Percentiles rank a stretch among this genome's conserved stretches.
These are phyloP conservation scores for Philereme vetulata DNA, from an alignment of 2,888 invertebrate genomes.

Conservation along the genomic window DNA sequence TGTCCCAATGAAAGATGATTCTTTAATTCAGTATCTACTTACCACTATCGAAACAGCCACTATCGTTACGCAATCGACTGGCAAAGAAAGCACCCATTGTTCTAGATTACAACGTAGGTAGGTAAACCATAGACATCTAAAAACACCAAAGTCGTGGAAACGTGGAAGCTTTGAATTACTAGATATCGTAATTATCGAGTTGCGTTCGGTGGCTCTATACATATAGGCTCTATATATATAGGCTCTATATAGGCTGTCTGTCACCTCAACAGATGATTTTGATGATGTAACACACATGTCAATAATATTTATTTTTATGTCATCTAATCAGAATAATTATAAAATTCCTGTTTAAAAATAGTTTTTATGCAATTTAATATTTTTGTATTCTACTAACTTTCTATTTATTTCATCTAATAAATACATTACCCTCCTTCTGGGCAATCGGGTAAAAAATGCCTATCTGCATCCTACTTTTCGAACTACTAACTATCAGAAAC, in stretches of 20 bases:
- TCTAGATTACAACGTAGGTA: slow-evolving; percentile 54
- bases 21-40: slow-evolving; percentile 9
- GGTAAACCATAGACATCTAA: slow-evolving; percentile 51
- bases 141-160: slow-evolving; percentile 63
- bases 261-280: slow-evolving; percentile 6
- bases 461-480: too few relatives aligned
- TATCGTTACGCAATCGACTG: slow-evolving; percentile 57
- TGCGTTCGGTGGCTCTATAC: slow-evolving; percentile 11
- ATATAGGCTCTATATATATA: too few relatives aligned
- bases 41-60: slow-evolving; percentile 38
- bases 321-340: background rate
- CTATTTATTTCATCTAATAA: too few relatives aligned
- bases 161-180: slow-evolving; percentile 57
- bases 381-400: too few relatives aligned
- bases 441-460: too few relatives aligned
- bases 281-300: slow-evolving; percentile 6
- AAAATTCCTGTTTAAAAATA: background rate
- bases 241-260: background rate
- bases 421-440: too few relatives aligned
- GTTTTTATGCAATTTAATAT: too few relatives aligned
- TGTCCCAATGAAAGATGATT: background rate
- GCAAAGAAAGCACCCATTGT: slow-evolving; percentile 64
- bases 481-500: too few relatives aligned
- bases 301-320: background rate
- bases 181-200: slow-evolving; percentile 33